Percentiles rank a stretch among this genome's conserved stretches.
Conservation (phyloP, 2,797 vertebrate species). For the Pitangus sulphuratus region DNA sequence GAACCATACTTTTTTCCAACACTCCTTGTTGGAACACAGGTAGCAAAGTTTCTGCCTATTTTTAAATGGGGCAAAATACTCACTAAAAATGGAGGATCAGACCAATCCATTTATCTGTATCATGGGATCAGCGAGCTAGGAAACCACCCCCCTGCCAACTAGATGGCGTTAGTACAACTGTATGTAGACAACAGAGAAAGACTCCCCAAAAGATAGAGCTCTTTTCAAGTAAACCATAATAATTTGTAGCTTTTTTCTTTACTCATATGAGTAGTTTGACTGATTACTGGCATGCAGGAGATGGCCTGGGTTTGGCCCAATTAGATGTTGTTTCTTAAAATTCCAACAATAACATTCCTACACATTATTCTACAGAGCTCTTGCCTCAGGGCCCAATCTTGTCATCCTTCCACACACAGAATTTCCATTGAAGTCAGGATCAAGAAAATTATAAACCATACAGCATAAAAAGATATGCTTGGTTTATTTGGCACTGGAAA, state of each 20-base stretch:
- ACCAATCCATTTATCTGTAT: conserved; percentile 5
- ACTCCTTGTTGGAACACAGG: neutral
- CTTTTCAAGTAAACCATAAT: neutral
- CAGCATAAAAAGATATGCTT: conserved; percentile 57
- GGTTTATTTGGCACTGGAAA: conserved; percentile 59
- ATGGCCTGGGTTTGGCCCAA: conserved; percentile 26
- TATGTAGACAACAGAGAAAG: neutral
- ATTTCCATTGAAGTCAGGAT: conserved; percentile 72
- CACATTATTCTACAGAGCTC: conserved; percentile 53
- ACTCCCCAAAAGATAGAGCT: neutral
- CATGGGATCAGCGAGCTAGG: neutral
- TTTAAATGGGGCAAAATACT: neutral
- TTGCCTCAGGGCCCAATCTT: conserved; percentile 66
- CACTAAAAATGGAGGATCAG: neutral
- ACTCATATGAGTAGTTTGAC: neutral
- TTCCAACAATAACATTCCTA: conserved; percentile 57
- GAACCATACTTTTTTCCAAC: neutral
- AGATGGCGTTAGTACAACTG: neutral
- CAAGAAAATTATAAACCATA: conserved; percentile 70
- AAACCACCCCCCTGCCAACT: neutral
- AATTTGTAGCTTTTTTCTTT: neutral
- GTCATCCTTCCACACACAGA: conserved; percentile 67
- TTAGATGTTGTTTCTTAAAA: conserved; percentile 50
- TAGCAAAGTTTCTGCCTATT: neutral
- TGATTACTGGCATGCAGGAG: conserved; percentile 4